phyloP scores from a whole-genome alignment of 2,888 invertebrate species.

The Mimumesa dahlbomi region DNA sequence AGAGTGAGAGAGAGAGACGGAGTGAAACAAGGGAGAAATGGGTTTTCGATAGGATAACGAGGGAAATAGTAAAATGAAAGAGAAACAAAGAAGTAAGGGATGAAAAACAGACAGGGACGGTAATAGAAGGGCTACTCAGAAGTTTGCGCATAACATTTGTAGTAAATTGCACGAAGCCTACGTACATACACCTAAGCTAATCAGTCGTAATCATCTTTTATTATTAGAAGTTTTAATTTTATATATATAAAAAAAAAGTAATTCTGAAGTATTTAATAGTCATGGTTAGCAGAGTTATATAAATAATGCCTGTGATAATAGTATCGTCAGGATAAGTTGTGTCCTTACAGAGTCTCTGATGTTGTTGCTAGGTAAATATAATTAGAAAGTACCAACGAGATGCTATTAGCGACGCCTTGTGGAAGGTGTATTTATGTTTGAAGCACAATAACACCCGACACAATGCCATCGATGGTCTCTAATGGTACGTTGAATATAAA shows the following conservation, averaged over 20 bases:
- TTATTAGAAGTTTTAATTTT: conserved; percentile 78
- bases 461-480: conserved; percentile 64
- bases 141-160: conserved; percentile 61
- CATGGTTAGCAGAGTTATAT: conserved; percentile 80
- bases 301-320: conserved; percentile 87
- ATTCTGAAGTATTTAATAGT: conserved; percentile 78
- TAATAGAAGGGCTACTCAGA: conserved; percentile 45
- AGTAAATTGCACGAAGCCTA: conserved; percentile 68
- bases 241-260: conserved; percentile 70
- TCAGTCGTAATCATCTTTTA: conserved; percentile 75
- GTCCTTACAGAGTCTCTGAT: conserved; percentile 84
- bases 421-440: conserved; percentile 68
- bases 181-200: conserved; percentile 74
- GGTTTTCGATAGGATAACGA: conserved; percentile 1
- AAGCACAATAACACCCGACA: conserved; percentile 69
- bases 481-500: conserved; percentile 68
- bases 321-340: conserved; percentile 87
- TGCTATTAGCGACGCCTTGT: conserved; percentile 52
- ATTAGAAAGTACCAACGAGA: conserved; percentile 58
- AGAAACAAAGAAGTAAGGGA: too few relatives aligned
- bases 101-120: conserved; percentile 20
- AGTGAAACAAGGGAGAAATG: not conserved
- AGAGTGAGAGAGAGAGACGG: not conserved
- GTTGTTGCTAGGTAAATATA: conserved; percentile 80
- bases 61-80: too few relatives aligned